phyloP scores from a whole-genome alignment of 2,888 invertebrate species.

The Ischnus inquisitorius region DNA sequence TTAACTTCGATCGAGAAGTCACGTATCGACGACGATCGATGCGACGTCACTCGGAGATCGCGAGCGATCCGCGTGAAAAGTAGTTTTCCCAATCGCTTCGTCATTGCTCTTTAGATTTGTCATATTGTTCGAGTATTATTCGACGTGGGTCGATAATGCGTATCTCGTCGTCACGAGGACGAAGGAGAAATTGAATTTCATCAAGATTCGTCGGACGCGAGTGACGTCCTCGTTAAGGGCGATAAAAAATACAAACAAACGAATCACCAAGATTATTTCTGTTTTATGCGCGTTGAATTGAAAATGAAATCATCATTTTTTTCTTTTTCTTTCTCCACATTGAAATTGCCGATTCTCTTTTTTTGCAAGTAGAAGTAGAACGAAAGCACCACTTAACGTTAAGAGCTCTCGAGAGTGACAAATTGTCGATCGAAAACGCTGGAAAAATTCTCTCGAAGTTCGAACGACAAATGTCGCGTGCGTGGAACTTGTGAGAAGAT shows the following conservation, averaged over 20 bases:
- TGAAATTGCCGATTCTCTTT: too few relatives aligned
- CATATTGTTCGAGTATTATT: not conserved
- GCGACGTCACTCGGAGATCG: not conserved
- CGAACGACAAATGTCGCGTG: not conserved
- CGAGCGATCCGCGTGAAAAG: not conserved
- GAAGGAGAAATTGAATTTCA: not conserved
- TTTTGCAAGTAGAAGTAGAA: not conserved
- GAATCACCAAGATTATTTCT: not conserved
- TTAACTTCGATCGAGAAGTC: not conserved
- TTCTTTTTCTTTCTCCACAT: too few relatives aligned
- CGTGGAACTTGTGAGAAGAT: not conserved
- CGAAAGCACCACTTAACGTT: not conserved
- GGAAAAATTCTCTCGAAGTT: not conserved
- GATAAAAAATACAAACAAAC: not conserved
- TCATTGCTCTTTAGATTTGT: not conserved
- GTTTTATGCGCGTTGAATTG: too few relatives aligned
- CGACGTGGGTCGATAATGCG: not conserved
- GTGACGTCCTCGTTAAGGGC: not conserved
- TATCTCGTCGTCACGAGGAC: not conserved
- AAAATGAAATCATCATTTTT: too few relatives aligned
- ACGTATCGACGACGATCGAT: not conserved
- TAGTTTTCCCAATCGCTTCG: not conserved
- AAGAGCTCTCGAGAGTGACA: too few relatives aligned
- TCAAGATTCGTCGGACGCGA: not conserved
- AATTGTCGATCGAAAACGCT: not conserved